Evolutionary conservation across 2,888 invertebrate genomes (phyloP).

Genomic region (Pseudanteris insignis): DNA sequence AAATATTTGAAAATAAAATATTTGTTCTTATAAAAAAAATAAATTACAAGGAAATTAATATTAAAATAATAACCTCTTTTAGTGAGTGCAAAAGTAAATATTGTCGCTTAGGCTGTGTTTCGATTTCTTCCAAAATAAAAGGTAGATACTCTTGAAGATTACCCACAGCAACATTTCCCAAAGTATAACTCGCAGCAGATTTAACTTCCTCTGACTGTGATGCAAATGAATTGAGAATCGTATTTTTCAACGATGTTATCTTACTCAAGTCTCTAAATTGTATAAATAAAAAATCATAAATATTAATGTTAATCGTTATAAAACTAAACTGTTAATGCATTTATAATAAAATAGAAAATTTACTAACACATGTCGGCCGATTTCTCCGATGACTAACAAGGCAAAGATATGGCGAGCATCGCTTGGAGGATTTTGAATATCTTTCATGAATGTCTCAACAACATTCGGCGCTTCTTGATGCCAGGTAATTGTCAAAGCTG

Average conservation of each 20-base stretch:
- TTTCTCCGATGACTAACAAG: slow-evolving; percentile 94
- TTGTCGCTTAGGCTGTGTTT: slow-evolving; percentile 92
- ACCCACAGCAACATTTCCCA: slow-evolving; percentile 96
- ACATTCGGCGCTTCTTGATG: slow-evolving; percentile 75
- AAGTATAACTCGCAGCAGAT: slow-evolving; percentile 95
- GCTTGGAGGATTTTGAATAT: slow-evolving; percentile 75
- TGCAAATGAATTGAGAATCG: slow-evolving; percentile 86
- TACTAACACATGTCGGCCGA: slow-evolving; percentile 89
- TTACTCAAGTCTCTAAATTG: slow-evolving; percentile 81
- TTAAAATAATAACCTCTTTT: slow-evolving; percentile 92
- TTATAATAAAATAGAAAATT: neutral
- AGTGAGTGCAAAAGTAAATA: slow-evolving; percentile 95
- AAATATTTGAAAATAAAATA: no score
- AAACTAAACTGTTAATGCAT: neutral
- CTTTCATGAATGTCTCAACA: slow-evolving; percentile 75
- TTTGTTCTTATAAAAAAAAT: no score
- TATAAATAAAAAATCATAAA: slow-evolving; percentile 6
- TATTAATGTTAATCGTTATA: neutral
- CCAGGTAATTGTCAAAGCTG: slow-evolving; percentile 87
- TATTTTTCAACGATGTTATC: slow-evolving; percentile 78
- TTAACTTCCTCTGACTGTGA: slow-evolving; percentile 96
- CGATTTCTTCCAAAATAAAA: slow-evolving; percentile 92
- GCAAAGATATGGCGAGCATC: slow-evolving; percentile 93
- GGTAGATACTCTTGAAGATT: slow-evolving; percentile 93
- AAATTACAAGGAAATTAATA: no score